phyloP scores from a whole-genome alignment of 2,113 vertebrate genomes.

The Podarcis muralis region DNA sequence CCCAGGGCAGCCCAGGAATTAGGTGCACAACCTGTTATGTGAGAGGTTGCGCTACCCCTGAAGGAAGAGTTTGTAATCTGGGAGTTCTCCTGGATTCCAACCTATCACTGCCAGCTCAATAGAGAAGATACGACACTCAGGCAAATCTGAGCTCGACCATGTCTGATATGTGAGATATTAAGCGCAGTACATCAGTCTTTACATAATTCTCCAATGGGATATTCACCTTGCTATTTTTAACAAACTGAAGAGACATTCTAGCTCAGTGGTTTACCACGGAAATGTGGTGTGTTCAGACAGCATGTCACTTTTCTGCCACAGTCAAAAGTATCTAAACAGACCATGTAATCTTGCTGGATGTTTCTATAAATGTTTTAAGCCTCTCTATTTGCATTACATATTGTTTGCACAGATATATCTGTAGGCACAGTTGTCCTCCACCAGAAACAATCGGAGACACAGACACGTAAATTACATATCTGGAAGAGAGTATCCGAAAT shows the following conservation, averaged over 20 bases:
- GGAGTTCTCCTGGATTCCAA: no score
- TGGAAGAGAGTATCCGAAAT: not conserved
- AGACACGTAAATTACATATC: conserved; percentile 15
- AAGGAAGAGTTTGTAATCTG: no score
- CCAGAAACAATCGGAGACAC: conserved; percentile 36
- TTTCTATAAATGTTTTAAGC: conserved; percentile 57
- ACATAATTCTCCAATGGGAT: not conserved
- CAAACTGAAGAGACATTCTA: conserved; percentile 29
- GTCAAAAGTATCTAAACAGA: conserved; percentile 39
- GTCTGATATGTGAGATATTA: not conserved
- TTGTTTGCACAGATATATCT: conserved; percentile 25
- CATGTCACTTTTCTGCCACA: conserved; percentile 22
- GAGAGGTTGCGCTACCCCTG: no score
- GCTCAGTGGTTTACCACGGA: conserved; percentile 51
- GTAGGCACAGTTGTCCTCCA: conserved; percentile 26
- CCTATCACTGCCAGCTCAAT: no score
- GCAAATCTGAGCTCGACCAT: not conserved
- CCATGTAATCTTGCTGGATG: conserved; percentile 39
- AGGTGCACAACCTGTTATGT: no score
- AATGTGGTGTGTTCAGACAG: conserved; percentile 39
- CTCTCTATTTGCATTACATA: conserved; percentile 15
- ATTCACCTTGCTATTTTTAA: conserved; percentile 51
- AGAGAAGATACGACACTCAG: not conserved
- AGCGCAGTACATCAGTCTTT: not conserved
- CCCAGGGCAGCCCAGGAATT: no score